Evolutionary conservation across 2,113 vertebrate genomes (phyloP).

Genomic region (Eublepharis macularius): DNA sequence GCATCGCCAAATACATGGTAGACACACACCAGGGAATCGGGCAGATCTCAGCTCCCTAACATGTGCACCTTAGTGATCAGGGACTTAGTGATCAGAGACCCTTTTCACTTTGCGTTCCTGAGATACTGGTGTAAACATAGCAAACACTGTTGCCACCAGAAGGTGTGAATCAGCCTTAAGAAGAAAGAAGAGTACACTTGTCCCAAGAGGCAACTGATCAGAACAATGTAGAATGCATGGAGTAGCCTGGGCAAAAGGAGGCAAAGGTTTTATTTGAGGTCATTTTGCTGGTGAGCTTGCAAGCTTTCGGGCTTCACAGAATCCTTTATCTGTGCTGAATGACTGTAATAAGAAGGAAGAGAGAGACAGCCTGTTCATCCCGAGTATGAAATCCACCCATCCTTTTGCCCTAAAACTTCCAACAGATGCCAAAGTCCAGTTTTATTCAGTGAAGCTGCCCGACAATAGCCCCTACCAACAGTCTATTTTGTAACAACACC

Average conservation of each 20-base stretch:
- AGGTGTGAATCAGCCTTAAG: not conserved
- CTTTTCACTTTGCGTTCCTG: not conserved
- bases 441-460: not conserved
- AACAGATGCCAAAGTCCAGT: not conserved
- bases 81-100: not conserved
- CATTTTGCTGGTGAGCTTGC: not conserved
- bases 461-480: not conserved
- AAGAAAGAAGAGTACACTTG: not conserved
- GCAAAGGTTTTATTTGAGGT: not conserved
- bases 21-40: not conserved
- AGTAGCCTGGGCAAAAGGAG: no score
- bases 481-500: slow-evolving; percentile 17
- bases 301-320: not conserved
- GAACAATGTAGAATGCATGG: no score
- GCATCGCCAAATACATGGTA: not conserved
- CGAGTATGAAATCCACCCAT: not conserved
- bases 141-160: not conserved
- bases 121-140: not conserved
- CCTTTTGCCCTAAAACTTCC: not conserved
- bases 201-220: not conserved
- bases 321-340: not conserved
- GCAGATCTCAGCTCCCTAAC: not conserved
- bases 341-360: not conserved
- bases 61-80: not conserved
- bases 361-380: not conserved